A percentile compares a stretch with the other conserved stretches of the same genome.
phyloP scores from a whole-genome alignment of 2,888 invertebrate species.

The Catotricha subobsoleta region DNA sequence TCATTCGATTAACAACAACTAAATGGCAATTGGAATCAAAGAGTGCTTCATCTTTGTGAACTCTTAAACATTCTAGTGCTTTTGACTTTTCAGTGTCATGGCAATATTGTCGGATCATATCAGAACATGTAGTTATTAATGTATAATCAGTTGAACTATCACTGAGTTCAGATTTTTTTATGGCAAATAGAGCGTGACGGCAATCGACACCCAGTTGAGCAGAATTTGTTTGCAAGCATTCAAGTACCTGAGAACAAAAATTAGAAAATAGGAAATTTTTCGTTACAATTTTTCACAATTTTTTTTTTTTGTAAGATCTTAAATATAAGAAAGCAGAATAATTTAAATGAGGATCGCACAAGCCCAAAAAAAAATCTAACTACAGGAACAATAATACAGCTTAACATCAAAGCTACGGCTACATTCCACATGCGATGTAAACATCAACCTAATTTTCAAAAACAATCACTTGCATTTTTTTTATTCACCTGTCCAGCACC shows the following conservation, averaged over 20 bases:
- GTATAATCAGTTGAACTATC: constrained; percentile 80
- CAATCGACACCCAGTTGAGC: constrained; percentile 49
- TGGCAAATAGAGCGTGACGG: constrained; percentile 63
- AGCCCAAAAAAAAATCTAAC: no score
- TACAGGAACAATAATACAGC: no score
- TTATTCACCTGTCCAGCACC: constrained; percentile 39
- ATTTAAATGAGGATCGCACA: constrained; percentile 1
- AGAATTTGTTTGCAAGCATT: constrained; percentile 53
- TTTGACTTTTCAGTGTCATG: constrained; percentile 48
- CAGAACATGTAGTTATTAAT: constrained; percentile 64
- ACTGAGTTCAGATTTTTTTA: constrained; percentile 67
- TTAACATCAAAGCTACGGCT: no score
- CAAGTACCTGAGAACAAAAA: constrained; percentile 47
- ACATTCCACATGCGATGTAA: constrained; percentile 5
- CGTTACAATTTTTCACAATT: no score
- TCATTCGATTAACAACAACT: constrained; percentile 72
- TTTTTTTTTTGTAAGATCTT: no score
- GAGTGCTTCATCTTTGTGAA: constrained; percentile 51
- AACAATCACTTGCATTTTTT: constrained; percentile 23
- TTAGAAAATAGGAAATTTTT: no score
- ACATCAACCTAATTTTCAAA: not conserved
- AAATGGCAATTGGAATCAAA: constrained; percentile 72
- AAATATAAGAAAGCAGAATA: not conserved
- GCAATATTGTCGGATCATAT: constrained; percentile 75
- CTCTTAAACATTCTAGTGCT: constrained; percentile 60